phyloP scores from a whole-genome alignment of 2,888 invertebrate genomes.

The Polia nebulosa region DNA sequence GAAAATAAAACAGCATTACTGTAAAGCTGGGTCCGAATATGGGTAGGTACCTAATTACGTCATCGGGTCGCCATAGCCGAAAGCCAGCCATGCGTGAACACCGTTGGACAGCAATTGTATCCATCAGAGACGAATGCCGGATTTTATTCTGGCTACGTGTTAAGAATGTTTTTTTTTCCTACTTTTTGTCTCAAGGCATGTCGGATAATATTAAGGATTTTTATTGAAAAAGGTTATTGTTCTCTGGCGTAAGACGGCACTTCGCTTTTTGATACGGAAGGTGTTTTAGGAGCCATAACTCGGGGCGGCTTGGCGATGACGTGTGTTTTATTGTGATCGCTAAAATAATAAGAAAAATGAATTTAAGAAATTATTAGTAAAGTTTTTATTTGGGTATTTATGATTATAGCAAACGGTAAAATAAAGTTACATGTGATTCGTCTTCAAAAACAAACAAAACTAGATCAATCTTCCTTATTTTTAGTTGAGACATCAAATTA shows the following conservation, averaged over 20 bases:
- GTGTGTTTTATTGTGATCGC: constrained; percentile 49
- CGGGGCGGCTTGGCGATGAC: constrained; percentile 18
- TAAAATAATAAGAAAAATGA: constrained; percentile 24
- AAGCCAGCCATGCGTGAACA: constrained; percentile 69
- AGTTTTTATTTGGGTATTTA: background rate
- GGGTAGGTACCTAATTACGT: constrained; percentile 70
- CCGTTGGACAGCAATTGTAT: constrained; percentile 67
- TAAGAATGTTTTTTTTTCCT: constrained; percentile 63
- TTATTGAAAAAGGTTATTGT: constrained; percentile 69
- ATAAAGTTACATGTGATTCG: no score
- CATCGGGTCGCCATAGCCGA: constrained; percentile 64
- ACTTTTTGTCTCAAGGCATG: constrained; percentile 59
- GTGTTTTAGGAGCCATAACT: constrained; percentile 58
- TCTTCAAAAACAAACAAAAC: no score
- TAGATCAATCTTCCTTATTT: background rate
- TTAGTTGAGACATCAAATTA: background rate
- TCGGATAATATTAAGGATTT: constrained; percentile 66
- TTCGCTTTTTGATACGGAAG: constrained; percentile 57
- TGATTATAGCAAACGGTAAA: no score
- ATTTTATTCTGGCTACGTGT: constrained; percentile 73
- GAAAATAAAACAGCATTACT: constrained; percentile 62
- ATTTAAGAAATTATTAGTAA: constrained; percentile 26
- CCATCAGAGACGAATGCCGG: constrained; percentile 66
- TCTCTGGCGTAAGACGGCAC: constrained; percentile 49
- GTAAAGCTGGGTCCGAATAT: constrained; percentile 62